Evolutionary conservation across 2,113 vertebrate species (phyloP), one percentile per base, ranked within the genome.

Genomic region (Ibidorhyncha struthersii): DNA sequence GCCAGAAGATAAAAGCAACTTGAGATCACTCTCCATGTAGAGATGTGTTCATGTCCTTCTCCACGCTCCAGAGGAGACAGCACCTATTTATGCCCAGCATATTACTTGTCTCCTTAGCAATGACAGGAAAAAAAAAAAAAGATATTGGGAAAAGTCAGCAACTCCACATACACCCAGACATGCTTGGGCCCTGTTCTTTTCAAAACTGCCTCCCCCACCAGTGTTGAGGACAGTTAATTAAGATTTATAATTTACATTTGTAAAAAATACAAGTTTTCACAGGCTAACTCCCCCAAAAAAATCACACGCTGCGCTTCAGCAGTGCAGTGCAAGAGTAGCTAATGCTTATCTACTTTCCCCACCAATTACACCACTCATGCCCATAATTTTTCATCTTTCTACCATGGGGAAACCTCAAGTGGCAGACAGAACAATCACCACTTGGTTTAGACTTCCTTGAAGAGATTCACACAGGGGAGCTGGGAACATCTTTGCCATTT

Each of bases 11-110:
- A 34, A 27, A 72, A 38, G 22, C 8, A 32, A 52, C 27, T 23
- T 27, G 55, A 56, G 32, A 17, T 23, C 0, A 1, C 20, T n/a
- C 36, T n/a, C 27, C 63, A 12, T 2, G 16, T 27, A 27, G n/a
- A 34, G 36, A 20, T 10, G 43, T 1, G 2, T 29, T 71, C 56
- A 1, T 3, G 19, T 34, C 59, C 38, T 63, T 22, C 34, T 53
- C 52, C 55, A 20, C 0, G 3, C 32, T 59, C 23, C 53, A 47
- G 20, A 53, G 34, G 3, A 81, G 55, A 56, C 22, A 43, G 62
- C 32, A 13, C 36, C 49, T 12, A 56, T 41, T 66, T 23, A 30
- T 11, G 29, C 15, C 29, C 50, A 82, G 15, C 41, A 21, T 77
- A 50, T 63, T 26, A 40, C 34, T 82, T 25, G 22, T 27, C 21